phyloP scores from a whole-genome alignment of 2,113 vertebrate genomes.

The Cardinalis cardinalis region DNA sequence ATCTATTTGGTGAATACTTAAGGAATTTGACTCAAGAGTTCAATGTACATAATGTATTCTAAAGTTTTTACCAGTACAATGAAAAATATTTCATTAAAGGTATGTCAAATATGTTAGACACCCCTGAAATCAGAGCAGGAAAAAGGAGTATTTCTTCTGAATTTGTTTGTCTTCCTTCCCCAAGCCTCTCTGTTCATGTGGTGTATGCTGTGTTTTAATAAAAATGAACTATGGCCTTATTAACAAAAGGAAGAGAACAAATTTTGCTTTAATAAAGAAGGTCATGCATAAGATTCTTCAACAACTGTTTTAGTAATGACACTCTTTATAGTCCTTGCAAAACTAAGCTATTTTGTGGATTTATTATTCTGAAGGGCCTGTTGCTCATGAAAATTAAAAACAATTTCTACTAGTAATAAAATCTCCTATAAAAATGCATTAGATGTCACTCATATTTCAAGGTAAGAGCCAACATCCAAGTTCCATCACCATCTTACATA shows the following conservation, averaged over 20 bases:
- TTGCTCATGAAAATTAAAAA: not conserved
- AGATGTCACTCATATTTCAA: not conserved
- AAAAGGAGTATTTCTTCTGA: not conserved
- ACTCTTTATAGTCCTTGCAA: not conserved
- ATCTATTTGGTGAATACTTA: not conserved
- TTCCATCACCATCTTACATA: not conserved
- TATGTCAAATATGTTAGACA: not conserved
- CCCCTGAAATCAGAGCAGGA: not conserved
- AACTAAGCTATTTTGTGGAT: not conserved
- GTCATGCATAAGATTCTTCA: not conserved
- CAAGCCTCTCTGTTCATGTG: not conserved
- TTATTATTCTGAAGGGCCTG: not conserved
- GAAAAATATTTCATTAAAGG: not conserved
- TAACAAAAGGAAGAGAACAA: not conserved
- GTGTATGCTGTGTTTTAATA: not conserved
- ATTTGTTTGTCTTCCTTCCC: not conserved
- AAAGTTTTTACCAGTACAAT: not conserved
- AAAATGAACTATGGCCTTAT: not conserved
- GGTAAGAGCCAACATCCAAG: not conserved
- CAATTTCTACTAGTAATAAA: not conserved
- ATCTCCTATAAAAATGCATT: not conserved
- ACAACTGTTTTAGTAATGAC: not conserved
- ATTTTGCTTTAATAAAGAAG: conserved; percentile 1
- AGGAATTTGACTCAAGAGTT: not conserved
- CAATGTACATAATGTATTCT: not conserved